A percentile compares a stretch with the other conserved stretches of the same genome.
Conservation (phyloP, 2,113 vertebrate genomes). For the Chamaetylas fuelleborni region DNA sequence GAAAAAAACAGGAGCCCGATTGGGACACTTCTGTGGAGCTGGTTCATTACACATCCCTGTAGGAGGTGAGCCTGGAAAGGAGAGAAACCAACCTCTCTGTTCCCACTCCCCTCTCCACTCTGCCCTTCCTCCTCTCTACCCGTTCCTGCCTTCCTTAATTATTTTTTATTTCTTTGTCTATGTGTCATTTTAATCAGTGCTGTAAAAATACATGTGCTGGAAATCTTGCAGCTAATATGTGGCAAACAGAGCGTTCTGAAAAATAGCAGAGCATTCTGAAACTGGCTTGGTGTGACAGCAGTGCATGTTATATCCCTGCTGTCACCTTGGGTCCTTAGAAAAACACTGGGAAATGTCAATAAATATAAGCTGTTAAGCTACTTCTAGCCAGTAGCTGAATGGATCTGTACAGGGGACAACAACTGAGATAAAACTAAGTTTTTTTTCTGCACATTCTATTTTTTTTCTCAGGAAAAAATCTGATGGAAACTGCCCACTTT, state of each 20-base stretch:
- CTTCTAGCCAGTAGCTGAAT: not conserved
- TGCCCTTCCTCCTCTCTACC: not conserved
- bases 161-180: constrained; percentile 5
- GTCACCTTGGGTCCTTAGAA: not conserved
- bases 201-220: not conserved
- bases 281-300: not conserved
- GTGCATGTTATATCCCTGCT: not conserved
- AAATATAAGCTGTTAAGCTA: not conserved
- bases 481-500: not conserved
- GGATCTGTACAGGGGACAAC: not conserved
- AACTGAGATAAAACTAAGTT: not conserved
- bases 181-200: not conserved
- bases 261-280: not conserved
- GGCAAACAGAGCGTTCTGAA: not conserved
- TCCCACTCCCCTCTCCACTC: not conserved
- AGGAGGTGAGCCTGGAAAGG: not conserved
- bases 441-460: not conserved
- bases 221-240: not conserved
- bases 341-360: not conserved
- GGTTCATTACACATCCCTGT: not conserved
- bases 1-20: not conserved
- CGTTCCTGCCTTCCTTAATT: not conserved
- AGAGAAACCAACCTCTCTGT: not conserved
- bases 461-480: not conserved
- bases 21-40: not conserved